Evolutionary conservation across 2,797 vertebrate species (phyloP), one percentile per base, ranked within the genome.

Genomic region (Babyrousa celebensis): DNA sequence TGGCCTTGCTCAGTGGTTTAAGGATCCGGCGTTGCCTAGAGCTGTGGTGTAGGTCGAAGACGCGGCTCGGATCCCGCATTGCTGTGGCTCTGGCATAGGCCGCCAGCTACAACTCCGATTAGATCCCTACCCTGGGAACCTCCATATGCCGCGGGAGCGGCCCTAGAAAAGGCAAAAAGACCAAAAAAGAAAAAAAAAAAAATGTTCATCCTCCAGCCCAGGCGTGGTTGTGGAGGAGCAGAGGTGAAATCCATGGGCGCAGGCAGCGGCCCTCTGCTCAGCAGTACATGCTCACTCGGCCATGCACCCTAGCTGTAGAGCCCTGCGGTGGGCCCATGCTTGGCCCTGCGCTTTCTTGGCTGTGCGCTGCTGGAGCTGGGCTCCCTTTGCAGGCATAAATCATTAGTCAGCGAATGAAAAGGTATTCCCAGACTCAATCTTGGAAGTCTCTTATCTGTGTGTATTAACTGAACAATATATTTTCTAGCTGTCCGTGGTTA

Each of bases 181-280:
- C n/a, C n/a, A n/a, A 36, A 36, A 36, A 36, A 36, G 3, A 36
- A 36, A 36, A 36, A 36, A 36, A 36, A 48, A 12, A 91, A 79
- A n/a, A n/a, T n/a, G 84, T 52, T 68, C 21, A 62, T n/a, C 67
- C 29, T 36, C 23, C 43, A 67, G 27, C 18, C 12, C 20, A 1
- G 63, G 63, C 32, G 0, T 18, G 67, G 20, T 3, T 65, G 10
- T 29, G 40, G 52, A 88, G 78, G 20, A 67, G 2, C 11, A 16
- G 20, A 65, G 75, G 7, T 2, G 29, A 29, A 90, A 20, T 12
- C 8, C 2, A 15, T 1, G 36, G 54, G 71, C 58, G 1, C 25
- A 16, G 0, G 2, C 27, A 7, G 17, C n/a, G n/a, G 1, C 15
- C 6, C 8, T 25, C 0, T 0, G 40, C 58, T 17, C 12, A 0